These are phyloP conservation scores for Rhineura floridana DNA, from an alignment of 2,113 vertebrate species.

Conservation along the genomic window DNA sequence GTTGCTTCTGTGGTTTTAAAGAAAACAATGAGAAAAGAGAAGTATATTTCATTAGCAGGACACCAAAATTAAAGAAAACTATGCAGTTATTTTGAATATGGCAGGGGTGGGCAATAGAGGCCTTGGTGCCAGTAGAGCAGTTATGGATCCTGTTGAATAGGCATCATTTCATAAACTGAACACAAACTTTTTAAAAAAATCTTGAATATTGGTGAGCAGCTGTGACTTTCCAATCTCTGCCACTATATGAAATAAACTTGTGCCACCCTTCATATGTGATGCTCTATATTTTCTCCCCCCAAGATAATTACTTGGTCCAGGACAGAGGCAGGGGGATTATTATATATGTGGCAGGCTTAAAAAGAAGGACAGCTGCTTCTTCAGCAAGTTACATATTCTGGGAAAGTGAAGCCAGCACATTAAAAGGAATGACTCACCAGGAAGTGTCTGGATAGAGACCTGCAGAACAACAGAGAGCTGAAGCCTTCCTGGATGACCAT, in stretches of 20 bases:
- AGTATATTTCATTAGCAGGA: too few relatives aligned
- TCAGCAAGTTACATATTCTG: neutral
- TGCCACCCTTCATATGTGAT: too few relatives aligned
- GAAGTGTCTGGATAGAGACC: neutral
- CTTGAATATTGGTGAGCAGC: neutral
- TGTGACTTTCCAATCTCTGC: neutral
- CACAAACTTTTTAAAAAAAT: slow-evolving; percentile 26
- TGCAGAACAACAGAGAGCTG: neutral
- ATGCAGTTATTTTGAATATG: slow-evolving; percentile 49
- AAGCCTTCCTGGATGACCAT: neutral
- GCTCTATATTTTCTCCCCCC: too few relatives aligned
- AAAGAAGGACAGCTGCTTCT: neutral
- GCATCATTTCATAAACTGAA: slow-evolving; percentile 37
- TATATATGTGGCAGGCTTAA: neutral
- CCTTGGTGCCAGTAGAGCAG: slow-evolving; percentile 46
- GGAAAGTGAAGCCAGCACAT: neutral
- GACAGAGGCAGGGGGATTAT: neutral
- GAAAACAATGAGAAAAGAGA: too few relatives aligned
- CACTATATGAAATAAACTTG: neutral
- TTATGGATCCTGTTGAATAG: slow-evolving; percentile 48
- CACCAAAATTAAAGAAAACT: too few relatives aligned
- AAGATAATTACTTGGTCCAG: neutral
- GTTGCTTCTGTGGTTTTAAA: too few relatives aligned
- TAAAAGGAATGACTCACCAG: slow-evolving; percentile 6
- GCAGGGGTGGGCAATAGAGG: slow-evolving; percentile 58